Percentiles rank a stretch among this genome's conserved stretches.
Conservation (phyloP, 1,140 invertebrate genomes). For the Drosophila triauraria region DNA sequence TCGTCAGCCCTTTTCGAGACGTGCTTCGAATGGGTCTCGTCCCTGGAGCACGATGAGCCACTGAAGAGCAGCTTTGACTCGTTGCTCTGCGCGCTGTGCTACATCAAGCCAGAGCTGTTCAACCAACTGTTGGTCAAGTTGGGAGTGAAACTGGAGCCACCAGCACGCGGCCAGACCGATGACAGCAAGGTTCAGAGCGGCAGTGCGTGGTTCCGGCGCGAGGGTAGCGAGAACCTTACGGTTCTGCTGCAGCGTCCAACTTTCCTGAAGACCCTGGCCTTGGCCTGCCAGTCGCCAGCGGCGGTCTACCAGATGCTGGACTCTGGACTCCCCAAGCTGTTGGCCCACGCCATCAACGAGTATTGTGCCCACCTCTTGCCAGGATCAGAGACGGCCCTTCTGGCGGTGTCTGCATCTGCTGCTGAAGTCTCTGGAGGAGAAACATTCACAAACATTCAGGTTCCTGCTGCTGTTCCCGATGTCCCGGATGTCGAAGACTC, state of each 20-base stretch:
- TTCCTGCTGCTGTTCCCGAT: background rate
- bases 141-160: conserved; percentile 87
- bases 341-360: conserved; percentile 87
- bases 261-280: conserved; percentile 90
- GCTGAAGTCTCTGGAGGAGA: background rate
- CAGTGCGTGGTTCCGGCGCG: conserved; percentile 86
- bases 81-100: conserved; percentile 93
- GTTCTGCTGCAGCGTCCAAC: conserved; percentile 87
- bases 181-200: conserved; percentile 88
- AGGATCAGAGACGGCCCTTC: conserved; percentile 24
- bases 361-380: conserved; percentile 85
- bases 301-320: conserved; percentile 91
- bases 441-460: background rate
- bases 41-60: conserved; percentile 88
- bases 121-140: conserved; percentile 90
- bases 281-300: conserved; percentile 91
- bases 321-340: conserved; percentile 90
- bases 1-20: conserved; percentile 90
- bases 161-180: conserved; percentile 87
- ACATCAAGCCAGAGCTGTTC: conserved; percentile 92
- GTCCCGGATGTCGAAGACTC: conserved; percentile 26
- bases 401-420: background rate
- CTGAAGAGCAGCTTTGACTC: conserved; percentile 91
- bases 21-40: conserved; percentile 91
- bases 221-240: conserved; percentile 84